Base-by-base conservation (phyloP, 2,113 vertebrate species). In the Myiagra hebetior region DNA sequence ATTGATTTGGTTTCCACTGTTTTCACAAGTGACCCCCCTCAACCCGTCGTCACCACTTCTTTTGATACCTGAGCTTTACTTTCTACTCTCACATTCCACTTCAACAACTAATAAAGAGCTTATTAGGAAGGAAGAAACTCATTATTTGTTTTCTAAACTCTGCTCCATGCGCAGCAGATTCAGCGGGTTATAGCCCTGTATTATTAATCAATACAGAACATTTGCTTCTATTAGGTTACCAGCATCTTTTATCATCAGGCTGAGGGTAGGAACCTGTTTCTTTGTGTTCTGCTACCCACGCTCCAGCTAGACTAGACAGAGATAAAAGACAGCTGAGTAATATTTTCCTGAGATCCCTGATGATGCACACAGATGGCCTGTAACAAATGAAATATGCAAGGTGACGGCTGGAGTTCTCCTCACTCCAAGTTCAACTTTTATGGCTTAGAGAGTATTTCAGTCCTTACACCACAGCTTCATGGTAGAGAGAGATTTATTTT, bases 1-100 rank as follows among this genome's bases (percentile, higher is more conserved):
- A 97, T 96, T 96, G 94, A 98, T 94, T 96, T 97, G 93, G 96
- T 98, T 97, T 97, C 94, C 93, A 94, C 94, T 96, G 85, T 97
- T 97, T 97, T 91, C 97, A 96, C 92, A 90, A 97, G 93, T 93
- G 70, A 83, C 97, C 93, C 94, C 95, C 91, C 68, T 96, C 91
- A 93, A 96, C 93, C 95, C 88, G 7, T 87, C 70, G 85, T 93
- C 82, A 95, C 83, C 46, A 68, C 68, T 93, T 94, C 88, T 96
- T 95, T 94, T 98, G 88, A 86, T 97, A 96, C 93, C 87, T 96
- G 92, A 75, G 93, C 79, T 85, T 97, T 97, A 89, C 96, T 94
- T 97, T 97, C 85, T 97, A 47, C 85, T 93, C 74, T 83, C 86
- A 87, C 92, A 81, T 97, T 97, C 96, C 96, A 96, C 80, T 84